Conservation (phyloP, 2,797 vertebrate species). For the Coluber constrictor region DNA sequence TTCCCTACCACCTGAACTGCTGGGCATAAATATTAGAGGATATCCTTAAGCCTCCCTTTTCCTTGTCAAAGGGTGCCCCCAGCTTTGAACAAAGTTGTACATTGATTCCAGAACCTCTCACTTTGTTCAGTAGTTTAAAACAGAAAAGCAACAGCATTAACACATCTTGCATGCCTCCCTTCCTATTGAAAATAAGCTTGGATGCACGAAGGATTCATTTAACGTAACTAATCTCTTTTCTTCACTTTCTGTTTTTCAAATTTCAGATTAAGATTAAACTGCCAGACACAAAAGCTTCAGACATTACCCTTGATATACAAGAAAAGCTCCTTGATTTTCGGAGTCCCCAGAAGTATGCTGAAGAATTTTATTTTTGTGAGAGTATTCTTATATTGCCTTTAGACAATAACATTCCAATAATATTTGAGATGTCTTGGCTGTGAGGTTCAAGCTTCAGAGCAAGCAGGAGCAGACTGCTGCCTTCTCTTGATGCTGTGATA, state of each 20-base stretch:
- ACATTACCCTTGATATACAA: slow-evolving; percentile 83
- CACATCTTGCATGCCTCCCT: background rate
- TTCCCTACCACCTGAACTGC: background rate
- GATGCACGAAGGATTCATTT: background rate
- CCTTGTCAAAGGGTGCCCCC: background rate
- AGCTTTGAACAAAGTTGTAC: background rate
- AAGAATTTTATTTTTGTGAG: background rate
- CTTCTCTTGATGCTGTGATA: background rate
- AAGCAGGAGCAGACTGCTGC: background rate
- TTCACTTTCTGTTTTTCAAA: slow-evolving; percentile 8
- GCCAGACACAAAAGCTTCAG: slow-evolving; percentile 80
- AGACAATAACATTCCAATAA: background rate
- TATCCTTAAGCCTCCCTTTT: background rate
- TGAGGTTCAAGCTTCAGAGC: background rate
- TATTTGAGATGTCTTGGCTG: background rate
- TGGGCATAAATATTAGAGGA: background rate
- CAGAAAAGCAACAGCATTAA: background rate
- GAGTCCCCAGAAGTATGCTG: slow-evolving; percentile 85
- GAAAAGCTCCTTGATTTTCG: slow-evolving; percentile 87
- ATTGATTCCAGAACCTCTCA: background rate
- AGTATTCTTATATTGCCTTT: background rate
- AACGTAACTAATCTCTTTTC: slow-evolving; percentile 9
- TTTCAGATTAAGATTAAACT: slow-evolving; percentile 86
- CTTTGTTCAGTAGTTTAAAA: background rate
- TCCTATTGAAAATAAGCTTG: background rate